Base-by-base conservation (phyloP, 1,140 invertebrate genomes). In the Drosophila insularis region DNA sequence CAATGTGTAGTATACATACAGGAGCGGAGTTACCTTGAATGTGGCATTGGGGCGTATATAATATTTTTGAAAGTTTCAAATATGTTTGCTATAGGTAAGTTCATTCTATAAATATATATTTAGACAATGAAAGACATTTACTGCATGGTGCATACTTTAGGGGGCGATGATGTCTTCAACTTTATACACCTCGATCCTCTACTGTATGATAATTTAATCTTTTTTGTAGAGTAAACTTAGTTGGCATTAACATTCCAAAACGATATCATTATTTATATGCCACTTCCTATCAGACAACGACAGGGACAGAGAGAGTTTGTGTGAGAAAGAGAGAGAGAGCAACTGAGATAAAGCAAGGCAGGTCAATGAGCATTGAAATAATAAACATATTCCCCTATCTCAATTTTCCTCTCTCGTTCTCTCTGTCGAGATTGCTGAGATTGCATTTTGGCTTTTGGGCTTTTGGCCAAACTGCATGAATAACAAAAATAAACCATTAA, bases 401-500 rank as follows among this genome's bases (percentile, higher is more conserved):
- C 27, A 4, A 6, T 58, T 19, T 56, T 8, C 1, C n/a, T 17
- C 39, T 64, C 13, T 31, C 40, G 10, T 11, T 37, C 31, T 50
- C 14, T 39, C 10, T 37, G 13, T 4, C 27, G 27, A 27, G 13
- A 19, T 54, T 40, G 64, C 43, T 50, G 43, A 50, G 43, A 50
- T 50, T 50, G 23, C 66, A 55, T 27, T 21, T 72, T 27, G 27
- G 80, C 46, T 21, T 17, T 75, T 35, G 6, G 80, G 80, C 80
- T 64, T 55, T 50, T 50, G 43, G 80, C 81, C 80, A 84, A 27
- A 65, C 46, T 80, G 77, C 65, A 71, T 32, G 11, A 40, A 39
- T 14, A 60, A 31, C 27, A 37, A 32, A 50, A 14, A 19, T 50
- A 50, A 50, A n/a, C 43, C 43, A 50, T 17, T 4, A 11, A 50